Percentiles rank a stretch among this genome's conserved stretches.
Evolutionary conservation across 2,113 vertebrate genomes (phyloP).

Genomic region (Terrapene triunguis): DNA sequence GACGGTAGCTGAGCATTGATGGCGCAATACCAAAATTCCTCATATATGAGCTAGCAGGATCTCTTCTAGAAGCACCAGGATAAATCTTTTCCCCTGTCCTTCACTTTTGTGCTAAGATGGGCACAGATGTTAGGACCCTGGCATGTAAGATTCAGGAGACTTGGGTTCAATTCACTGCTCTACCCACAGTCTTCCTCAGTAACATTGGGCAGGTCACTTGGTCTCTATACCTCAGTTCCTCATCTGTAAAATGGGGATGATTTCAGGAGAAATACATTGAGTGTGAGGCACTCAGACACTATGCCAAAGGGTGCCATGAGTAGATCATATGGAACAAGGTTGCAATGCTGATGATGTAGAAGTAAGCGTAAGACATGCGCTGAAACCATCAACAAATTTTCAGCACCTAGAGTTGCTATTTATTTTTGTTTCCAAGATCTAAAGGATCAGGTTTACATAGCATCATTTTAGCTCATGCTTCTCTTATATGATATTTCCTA

Average conservation of each 20-base stretch:
- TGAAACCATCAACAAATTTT: not conserved
- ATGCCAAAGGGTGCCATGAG: not conserved
- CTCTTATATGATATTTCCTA: slow-evolving; percentile 31
- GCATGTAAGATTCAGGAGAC: not conserved
- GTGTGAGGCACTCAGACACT: not conserved
- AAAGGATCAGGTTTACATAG: not conserved
- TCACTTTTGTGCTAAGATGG: not conserved
- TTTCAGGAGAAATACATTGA: not conserved
- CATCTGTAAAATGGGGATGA: not conserved
- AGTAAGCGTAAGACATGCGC: not conserved
- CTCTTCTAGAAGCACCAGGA: not conserved
- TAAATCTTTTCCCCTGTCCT: not conserved
- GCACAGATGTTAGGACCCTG: not conserved
- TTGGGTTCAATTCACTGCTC: not conserved
- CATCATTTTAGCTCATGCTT: slow-evolving; percentile 5
- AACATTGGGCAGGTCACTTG: not conserved
- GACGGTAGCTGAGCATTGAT: not conserved
- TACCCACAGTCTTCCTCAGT: not conserved
- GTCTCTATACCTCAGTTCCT: not conserved
- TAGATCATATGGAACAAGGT: not conserved
- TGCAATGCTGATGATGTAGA: not conserved
- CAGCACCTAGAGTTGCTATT: not conserved
- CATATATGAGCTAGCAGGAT: not conserved
- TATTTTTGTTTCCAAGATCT: slow-evolving; percentile 19
- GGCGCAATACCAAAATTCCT: not conserved